Evolutionary conservation across 2,113 vertebrate species (phyloP).

Genomic region (Uropsilus gracilis): DNA sequence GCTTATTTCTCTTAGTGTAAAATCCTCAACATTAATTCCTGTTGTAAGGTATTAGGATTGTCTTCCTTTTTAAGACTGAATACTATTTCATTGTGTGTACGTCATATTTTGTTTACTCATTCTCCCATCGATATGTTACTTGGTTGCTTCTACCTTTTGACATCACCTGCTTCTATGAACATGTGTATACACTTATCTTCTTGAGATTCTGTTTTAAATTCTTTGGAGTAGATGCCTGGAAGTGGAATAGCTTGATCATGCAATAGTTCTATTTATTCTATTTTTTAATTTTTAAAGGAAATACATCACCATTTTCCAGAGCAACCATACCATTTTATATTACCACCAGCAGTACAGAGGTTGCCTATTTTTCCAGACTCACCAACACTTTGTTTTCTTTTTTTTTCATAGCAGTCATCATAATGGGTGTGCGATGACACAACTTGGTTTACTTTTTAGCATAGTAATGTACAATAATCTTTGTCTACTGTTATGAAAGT

Average conservation of each 20-base stretch:
- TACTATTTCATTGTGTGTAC: neutral
- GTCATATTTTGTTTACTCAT: neutral
- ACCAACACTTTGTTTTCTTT: neutral
- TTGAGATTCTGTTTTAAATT: neutral
- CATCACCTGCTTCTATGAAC: neutral
- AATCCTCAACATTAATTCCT: neutral
- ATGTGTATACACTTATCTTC: neutral
- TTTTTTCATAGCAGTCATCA: neutral
- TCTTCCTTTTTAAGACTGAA: neutral
- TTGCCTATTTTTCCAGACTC: neutral
- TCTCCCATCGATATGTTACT: neutral
- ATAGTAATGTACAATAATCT: neutral
- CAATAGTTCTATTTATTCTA: neutral
- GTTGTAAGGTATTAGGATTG: neutral
- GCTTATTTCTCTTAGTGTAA: neutral
- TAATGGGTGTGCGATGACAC: neutral
- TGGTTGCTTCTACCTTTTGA: neutral
- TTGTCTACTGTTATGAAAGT: neutral
- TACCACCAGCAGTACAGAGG: neutral
- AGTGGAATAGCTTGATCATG: neutral
- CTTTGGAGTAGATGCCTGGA: neutral
- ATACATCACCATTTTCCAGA: neutral
- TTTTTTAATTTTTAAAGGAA: neutral
- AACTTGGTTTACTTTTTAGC: neutral
- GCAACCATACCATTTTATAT: neutral